Conservation (phyloP, 1,140 invertebrate genomes). For the Onthophagus taurus region DNA sequence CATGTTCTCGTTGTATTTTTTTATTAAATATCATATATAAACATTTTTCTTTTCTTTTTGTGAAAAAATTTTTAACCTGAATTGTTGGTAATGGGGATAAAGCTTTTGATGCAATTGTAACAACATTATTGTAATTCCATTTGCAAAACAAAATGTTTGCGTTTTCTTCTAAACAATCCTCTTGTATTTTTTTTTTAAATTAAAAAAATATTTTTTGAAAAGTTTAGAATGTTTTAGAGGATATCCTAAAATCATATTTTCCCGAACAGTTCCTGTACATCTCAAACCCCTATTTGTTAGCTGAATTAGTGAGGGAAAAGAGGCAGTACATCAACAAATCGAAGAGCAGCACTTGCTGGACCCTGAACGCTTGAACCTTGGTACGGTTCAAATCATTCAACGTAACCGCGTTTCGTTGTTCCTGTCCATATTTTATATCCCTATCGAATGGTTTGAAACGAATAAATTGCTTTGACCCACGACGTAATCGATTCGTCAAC, state of each 20-base stretch:
- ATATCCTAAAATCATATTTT: slow-evolving; percentile 16
- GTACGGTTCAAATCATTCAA: too few relatives aligned
- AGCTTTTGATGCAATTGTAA: slow-evolving; percentile 10
- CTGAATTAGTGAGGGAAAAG: slow-evolving; percentile 14
- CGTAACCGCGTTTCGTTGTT: slow-evolving; percentile 15
- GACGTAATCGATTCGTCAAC: slow-evolving; percentile 21
- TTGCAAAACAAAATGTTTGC: background rate
- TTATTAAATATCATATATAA: slow-evolving; percentile 20
- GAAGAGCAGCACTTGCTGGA: too few relatives aligned
- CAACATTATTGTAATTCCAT: slow-evolving; percentile 27
- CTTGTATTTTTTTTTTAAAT: background rate
- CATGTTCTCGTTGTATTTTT: slow-evolving; percentile 25
- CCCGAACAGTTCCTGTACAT: slow-evolving; percentile 16
- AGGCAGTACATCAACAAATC: too few relatives aligned
- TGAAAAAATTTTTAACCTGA: slow-evolving; percentile 19
- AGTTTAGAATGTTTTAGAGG: slow-evolving; percentile 5
- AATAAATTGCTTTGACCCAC: slow-evolving; percentile 24
- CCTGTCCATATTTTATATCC: slow-evolving; percentile 20
- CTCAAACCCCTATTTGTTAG: slow-evolving; percentile 13
- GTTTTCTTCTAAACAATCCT: background rate
- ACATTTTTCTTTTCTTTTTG: slow-evolving; percentile 20
- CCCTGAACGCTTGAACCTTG: too few relatives aligned
- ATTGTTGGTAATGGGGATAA: slow-evolving; percentile 9
- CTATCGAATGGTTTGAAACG: slow-evolving; percentile 18
- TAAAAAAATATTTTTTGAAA: slow-evolving; percentile 7